These are phyloP conservation scores for Elaphurus davidianus DNA, from an alignment of 2,113 vertebrate genomes.

Conservation along the genomic window DNA sequence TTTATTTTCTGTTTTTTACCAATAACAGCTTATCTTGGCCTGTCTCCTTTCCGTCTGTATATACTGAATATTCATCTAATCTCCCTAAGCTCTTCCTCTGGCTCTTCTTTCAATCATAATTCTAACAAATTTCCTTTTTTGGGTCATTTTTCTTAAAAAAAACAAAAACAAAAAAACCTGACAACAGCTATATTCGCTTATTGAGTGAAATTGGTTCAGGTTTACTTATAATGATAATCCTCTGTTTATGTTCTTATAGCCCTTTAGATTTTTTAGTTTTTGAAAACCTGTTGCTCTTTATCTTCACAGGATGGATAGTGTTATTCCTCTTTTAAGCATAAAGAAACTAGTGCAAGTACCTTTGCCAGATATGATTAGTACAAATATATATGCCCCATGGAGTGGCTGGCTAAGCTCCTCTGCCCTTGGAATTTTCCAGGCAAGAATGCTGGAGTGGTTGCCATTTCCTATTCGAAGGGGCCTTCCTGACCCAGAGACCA, in stretches of 20 bases:
- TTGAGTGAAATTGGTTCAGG: neutral
- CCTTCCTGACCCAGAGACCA: neutral
- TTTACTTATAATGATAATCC: neutral
- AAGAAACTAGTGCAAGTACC: neutral
- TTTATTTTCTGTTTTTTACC: neutral
- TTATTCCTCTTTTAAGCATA: neutral
- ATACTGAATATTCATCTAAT: neutral
- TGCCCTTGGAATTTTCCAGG: neutral
- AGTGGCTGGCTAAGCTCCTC: neutral
- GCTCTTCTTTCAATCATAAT: neutral
- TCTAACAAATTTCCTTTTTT: neutral
- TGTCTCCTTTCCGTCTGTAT: neutral
- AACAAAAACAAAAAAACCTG: neutral
- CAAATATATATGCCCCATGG: neutral
- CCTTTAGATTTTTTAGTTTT: neutral
- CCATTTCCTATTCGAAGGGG: neutral
- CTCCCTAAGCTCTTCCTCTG: neutral
- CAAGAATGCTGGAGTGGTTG: neutral
- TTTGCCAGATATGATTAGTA: neutral
- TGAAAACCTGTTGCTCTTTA: neutral
- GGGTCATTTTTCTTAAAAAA: neutral
- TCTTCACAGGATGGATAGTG: neutral
- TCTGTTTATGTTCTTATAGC: neutral
- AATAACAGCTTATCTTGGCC: neutral
- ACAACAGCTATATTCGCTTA: neutral